These are phyloP conservation scores for Dinomys branickii DNA, from an alignment of 2,113 vertebrate genomes.

Conservation along the genomic window DNA sequence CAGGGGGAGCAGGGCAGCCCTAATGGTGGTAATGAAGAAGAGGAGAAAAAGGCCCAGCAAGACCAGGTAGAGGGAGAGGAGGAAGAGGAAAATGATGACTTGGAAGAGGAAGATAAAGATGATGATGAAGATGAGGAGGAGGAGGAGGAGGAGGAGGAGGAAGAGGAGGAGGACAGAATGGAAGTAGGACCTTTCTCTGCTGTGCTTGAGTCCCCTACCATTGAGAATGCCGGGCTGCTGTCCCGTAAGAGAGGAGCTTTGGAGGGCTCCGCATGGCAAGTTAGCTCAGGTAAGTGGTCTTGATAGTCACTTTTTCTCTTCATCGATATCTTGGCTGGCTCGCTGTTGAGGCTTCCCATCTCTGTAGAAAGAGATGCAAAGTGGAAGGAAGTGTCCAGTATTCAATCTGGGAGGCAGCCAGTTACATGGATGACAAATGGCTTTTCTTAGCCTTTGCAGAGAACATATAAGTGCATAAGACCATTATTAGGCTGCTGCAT, in stretches of 20 bases:
- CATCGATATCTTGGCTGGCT: not conserved
- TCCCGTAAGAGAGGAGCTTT: slow-evolving; percentile 89
- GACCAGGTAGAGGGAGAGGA: slow-evolving; percentile 73
- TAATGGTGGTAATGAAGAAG: slow-evolving; percentile 61
- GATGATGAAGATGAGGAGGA: not conserved
- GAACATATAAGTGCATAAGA: not conserved
- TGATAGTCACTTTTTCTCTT: not conserved
- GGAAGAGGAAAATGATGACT: slow-evolving; percentile 45
- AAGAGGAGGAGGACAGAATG: slow-evolving; percentile 82
- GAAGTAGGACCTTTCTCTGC: slow-evolving; percentile 67
- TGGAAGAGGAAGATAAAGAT: not conserved
- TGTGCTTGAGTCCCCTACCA: slow-evolving; percentile 82
- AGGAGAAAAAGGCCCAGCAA: slow-evolving; percentile 57
- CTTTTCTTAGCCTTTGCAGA: not conserved
- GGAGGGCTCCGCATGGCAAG: slow-evolving; percentile 92
- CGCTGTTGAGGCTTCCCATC: not conserved
- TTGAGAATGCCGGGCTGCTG: slow-evolving; percentile 74
- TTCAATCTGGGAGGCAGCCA: not conserved
- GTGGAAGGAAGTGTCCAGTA: not conserved
- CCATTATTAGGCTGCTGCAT: not conserved
- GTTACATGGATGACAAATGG: not conserved
- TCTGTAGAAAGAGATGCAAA: slow-evolving; percentile 19
- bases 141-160: accelerated
- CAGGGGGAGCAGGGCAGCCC: slow-evolving; percentile 55
- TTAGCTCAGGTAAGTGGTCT: slow-evolving; percentile 87